Evolutionary conservation across 2,888 invertebrate species (phyloP).

Genomic region (Zelleria hepariella): DNA sequence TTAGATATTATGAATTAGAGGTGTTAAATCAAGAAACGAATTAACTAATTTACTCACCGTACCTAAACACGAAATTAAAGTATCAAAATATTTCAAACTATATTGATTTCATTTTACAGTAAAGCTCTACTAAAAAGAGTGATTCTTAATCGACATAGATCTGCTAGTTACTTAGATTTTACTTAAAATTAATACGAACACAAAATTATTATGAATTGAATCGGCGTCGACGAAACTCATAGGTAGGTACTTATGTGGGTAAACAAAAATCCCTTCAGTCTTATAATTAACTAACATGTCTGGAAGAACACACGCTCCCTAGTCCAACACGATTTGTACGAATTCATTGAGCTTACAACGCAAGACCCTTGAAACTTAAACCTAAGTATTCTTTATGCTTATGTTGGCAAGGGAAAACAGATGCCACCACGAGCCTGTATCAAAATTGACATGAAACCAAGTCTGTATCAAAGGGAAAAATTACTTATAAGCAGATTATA

Average conservation of each 20-base stretch:
- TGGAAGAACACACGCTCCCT: conserved; percentile 17
- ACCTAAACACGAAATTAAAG: too few species aligned
- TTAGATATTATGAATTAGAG: too few species aligned
- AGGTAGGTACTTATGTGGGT: conserved; percentile 14
- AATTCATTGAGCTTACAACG: conserved; percentile 29
- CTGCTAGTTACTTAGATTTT: neutral
- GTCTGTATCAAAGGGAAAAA: too few species aligned
- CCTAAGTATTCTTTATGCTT: neutral
- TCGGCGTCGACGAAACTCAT: conserved; percentile 17
- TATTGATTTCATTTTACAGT: too few species aligned
- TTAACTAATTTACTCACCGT: too few species aligned
- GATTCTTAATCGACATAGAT: neutral
- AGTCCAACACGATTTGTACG: conserved; percentile 36
- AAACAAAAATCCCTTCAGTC: conserved; percentile 12
- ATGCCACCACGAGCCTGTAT: neutral
- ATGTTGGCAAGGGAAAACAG: neutral
- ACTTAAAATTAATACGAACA: conserved; percentile 27
- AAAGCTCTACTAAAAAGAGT: neutral
- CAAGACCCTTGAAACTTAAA: neutral
- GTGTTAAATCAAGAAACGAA: too few species aligned
- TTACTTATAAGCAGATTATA: too few species aligned
- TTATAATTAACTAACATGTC: neutral
- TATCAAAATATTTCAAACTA: too few species aligned
- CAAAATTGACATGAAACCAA: too few species aligned
- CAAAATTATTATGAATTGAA: conserved; percentile 17